Evolutionary conservation across 2,113 vertebrate species (phyloP).

Genomic region (Pachyramphus minor): DNA sequence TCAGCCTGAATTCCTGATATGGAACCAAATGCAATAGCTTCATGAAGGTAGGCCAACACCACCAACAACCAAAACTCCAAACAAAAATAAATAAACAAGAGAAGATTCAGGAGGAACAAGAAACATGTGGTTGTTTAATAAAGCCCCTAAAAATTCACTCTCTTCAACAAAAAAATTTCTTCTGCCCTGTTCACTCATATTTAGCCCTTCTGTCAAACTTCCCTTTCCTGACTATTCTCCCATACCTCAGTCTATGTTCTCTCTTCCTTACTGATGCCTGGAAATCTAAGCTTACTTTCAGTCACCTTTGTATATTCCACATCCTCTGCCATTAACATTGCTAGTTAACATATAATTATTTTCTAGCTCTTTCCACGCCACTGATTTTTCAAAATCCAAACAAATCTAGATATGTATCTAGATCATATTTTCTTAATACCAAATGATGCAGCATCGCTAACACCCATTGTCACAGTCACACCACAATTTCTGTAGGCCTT

Average conservation of each 20-base stretch:
- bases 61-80: neutral
- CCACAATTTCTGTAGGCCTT: neutral
- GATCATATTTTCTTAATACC: neutral
- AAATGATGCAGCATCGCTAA: neutral
- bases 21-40: neutral
- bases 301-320: neutral
- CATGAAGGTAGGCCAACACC: neutral
- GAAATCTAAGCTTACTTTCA: neutral
- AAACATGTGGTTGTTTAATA: neutral
- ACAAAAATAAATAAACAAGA: neutral
- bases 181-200: neutral
- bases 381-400: neutral
- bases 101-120: neutral
- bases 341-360: neutral
- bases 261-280: neutral
- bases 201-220: neutral
- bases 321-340: neutral
- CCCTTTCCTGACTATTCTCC: neutral
- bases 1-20: neutral
- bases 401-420: neutral
- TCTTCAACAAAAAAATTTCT: neutral
- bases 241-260: neutral
- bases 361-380: neutral
- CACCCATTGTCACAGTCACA: neutral
- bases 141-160: neutral